Conservation (phyloP, 2,113 vertebrate species). For the Engystomops pustulosus region DNA sequence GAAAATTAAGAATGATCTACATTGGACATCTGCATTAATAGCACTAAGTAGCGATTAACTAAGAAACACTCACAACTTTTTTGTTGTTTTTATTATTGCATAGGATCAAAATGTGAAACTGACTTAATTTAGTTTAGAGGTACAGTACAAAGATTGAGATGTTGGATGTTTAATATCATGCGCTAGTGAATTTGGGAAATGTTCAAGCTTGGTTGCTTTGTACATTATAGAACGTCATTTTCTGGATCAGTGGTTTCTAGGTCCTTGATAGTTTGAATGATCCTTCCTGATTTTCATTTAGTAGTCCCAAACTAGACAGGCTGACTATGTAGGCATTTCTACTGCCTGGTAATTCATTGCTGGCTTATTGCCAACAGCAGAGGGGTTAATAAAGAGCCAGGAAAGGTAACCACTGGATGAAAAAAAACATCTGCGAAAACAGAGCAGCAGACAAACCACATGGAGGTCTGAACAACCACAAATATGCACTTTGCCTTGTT, state of each 20-base stretch:
- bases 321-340: conserved; percentile 36
- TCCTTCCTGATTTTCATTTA: neutral
- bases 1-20: too few relatives aligned
- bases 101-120: neutral
- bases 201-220: conserved; percentile 50
- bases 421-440: conserved; percentile 56
- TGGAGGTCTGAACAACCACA: conserved; percentile 53
- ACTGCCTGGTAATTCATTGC: conserved; percentile 13
- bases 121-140: neutral
- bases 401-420: conserved; percentile 54
- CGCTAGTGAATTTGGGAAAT: conserved; percentile 44
- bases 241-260: conserved; percentile 19
- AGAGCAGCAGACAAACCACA: conserved; percentile 57
- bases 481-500: conserved; percentile 42
- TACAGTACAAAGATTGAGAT: conserved; percentile 1
- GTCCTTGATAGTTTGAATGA: neutral
- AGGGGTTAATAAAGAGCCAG: conserved; percentile 46
- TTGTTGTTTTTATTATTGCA: neutral
- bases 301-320: neutral
- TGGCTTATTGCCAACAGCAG: conserved; percentile 10
- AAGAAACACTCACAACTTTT: too few relatives aligned
- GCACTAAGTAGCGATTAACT: too few relatives aligned
- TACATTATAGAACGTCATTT: conserved; percentile 42
- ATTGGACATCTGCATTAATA: too few relatives aligned
- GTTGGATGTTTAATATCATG: conserved; percentile 48